Conservation (phyloP, 2,113 vertebrate species). For the Colossoma macropomum region DNA sequence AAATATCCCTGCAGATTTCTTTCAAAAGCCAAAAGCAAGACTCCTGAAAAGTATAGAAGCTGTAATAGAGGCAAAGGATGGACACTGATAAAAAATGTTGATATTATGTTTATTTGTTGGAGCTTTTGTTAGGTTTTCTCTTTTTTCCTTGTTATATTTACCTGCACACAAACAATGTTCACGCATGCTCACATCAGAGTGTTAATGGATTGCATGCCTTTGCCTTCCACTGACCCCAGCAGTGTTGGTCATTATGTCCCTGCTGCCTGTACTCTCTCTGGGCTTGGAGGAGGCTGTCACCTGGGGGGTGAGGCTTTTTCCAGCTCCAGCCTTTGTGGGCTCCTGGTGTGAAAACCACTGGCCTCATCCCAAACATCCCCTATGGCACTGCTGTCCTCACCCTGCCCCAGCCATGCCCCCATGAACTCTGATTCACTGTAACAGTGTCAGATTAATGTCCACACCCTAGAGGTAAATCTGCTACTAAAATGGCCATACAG, state of each 20-base stretch:
- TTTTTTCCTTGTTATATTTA: neutral
- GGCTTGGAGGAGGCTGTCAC: neutral
- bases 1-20: no score
- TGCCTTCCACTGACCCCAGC: neutral
- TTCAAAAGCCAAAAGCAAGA: no score
- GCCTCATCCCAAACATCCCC: conserved; percentile 24
- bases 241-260: neutral
- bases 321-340: conserved; percentile 17
- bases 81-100: no score
- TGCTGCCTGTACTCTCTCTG: neutral
- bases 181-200: neutral
- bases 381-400: conserved; percentile 6
- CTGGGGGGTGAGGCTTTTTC: conserved; percentile 23
- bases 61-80: no score
- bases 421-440: conserved; percentile 16
- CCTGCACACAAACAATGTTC: neutral
- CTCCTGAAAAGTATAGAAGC: no score
- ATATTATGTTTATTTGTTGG: neutral
- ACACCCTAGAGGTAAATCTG: conserved; percentile 1
- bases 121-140: neutral
- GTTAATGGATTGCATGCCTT: neutral
- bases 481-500: neutral
- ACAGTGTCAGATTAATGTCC: conserved; percentile 26
- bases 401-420: neutral
- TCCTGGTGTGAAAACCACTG: conserved; percentile 43